Evolutionary conservation across 2,888 invertebrate genomes (phyloP).

Genomic region (Pseudococcus viburni): DNA sequence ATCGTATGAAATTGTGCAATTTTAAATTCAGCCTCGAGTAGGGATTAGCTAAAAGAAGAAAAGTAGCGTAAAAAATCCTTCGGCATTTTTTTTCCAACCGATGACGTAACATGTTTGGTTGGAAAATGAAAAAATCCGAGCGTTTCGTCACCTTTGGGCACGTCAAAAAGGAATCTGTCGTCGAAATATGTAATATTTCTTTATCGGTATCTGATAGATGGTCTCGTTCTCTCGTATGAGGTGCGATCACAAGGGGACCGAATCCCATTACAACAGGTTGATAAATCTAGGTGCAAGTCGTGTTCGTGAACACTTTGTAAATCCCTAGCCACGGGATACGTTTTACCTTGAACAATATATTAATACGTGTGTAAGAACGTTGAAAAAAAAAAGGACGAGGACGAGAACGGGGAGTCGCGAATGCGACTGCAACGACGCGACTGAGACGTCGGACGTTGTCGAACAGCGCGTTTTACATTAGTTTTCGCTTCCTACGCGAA

Average conservation of each 20-base stretch:
- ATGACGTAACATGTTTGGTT: not conserved
- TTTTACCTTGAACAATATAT: constrained; percentile 55
- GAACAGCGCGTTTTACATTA: constrained; percentile 23
- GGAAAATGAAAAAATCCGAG: not conserved
- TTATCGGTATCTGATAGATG: no score
- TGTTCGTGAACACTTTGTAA: constrained; percentile 35
- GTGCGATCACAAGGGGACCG: not conserved
- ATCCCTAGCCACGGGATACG: constrained; percentile 53
- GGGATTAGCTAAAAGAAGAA: not conserved
- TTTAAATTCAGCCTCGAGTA: not conserved
- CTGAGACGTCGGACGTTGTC: constrained; percentile 1
- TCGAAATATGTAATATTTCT: not conserved
- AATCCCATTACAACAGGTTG: constrained; percentile 3
- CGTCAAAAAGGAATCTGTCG: not conserved
- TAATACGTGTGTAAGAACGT: not conserved
- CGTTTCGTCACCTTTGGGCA: constrained; percentile 1
- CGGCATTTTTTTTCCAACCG: no score
- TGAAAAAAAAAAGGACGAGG: not conserved
- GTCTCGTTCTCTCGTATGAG: no score
- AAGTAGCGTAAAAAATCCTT: no score
- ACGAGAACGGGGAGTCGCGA: not conserved
- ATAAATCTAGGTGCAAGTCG: not conserved
- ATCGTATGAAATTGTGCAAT: not conserved
- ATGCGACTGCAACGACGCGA: not conserved
- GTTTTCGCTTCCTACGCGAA: not conserved